Evolutionary conservation across 1,140 invertebrate genomes (phyloP).

Genomic region (Neodiprion lecontei): DNA sequence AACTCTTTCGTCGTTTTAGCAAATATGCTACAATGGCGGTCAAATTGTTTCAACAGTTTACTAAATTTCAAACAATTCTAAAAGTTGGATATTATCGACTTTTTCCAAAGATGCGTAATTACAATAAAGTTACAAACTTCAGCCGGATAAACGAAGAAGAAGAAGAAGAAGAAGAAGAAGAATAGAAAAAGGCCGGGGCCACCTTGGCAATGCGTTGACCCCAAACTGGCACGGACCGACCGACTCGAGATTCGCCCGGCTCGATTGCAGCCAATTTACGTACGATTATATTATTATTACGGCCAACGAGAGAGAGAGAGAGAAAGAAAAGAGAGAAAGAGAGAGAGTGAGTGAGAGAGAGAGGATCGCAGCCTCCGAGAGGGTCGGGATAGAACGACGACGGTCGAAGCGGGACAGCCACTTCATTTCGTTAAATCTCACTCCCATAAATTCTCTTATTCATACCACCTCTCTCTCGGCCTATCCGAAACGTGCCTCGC

Average conservation of each 20-base stretch:
- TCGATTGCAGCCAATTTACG: constrained; percentile 4
- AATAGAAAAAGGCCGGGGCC: background rate
- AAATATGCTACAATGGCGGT: no score
- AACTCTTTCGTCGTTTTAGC: no score
- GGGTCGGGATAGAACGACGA: background rate
- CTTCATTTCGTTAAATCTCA: constrained; percentile 5
- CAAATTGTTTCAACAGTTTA: no score
- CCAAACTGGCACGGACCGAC: constrained; percentile 2
- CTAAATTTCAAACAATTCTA: no score
- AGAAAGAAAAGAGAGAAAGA: background rate
- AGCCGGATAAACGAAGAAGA: background rate
- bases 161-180: no score
- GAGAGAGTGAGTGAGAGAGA: background rate
- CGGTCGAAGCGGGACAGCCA: background rate
- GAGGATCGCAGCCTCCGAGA: background rate
- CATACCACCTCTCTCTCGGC: background rate
- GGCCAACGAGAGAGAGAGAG: background rate
- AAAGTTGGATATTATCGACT: no score
- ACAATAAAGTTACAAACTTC: no score
- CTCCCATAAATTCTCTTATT: constrained; percentile 7
- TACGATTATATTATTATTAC: constrained; percentile 8
- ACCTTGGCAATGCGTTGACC: constrained; percentile 6
- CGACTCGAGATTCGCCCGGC: background rate
- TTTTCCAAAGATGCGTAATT: no score
- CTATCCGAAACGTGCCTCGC: background rate